These are phyloP conservation scores for Turritopsis dohrnii DNA, from an alignment of 30 jellyfish, hydroid and myxozoan species.

Conservation along the genomic window DNA sequence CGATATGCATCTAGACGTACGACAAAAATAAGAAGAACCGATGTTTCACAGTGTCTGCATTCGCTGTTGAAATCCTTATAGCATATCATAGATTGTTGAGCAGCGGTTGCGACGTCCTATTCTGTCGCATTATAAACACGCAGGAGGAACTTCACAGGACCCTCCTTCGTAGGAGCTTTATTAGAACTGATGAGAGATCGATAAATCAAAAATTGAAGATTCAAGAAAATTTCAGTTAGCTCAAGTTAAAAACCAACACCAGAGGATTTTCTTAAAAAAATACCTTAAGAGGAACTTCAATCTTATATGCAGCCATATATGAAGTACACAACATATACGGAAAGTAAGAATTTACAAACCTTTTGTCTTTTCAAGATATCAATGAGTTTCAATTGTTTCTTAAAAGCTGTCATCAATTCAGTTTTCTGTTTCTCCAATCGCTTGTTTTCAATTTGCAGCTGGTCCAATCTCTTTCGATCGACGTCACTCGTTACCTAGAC, in stretches of 20 bases:
- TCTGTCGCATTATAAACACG: no score
- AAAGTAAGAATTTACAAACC: constrained; percentile 27
- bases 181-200: no score
- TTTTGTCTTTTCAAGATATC: constrained; percentile 87
- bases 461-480: constrained; percentile 73
- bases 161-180: no score
- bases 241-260: not conserved
- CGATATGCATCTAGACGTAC: constrained; percentile 78
- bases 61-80: no score
- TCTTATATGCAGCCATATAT: no score
- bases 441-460: constrained; percentile 50
- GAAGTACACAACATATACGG: no score
- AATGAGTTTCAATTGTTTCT: constrained; percentile 83
- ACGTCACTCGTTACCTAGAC: constrained; percentile 60
- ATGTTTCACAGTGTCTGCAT: not conserved
- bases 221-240: no score
- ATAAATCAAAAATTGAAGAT: no score
- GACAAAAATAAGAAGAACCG: not conserved
- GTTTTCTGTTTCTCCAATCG: constrained; percentile 72
- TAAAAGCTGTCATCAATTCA: constrained; percentile 86
- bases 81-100: no score
- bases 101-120: no score
- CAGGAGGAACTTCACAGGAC: no score
- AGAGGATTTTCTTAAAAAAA: not conserved
- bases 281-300: not conserved